Evolutionary conservation across 2,888 invertebrate species (phyloP).

Genomic region (Hoplodrina ambigua): DNA sequence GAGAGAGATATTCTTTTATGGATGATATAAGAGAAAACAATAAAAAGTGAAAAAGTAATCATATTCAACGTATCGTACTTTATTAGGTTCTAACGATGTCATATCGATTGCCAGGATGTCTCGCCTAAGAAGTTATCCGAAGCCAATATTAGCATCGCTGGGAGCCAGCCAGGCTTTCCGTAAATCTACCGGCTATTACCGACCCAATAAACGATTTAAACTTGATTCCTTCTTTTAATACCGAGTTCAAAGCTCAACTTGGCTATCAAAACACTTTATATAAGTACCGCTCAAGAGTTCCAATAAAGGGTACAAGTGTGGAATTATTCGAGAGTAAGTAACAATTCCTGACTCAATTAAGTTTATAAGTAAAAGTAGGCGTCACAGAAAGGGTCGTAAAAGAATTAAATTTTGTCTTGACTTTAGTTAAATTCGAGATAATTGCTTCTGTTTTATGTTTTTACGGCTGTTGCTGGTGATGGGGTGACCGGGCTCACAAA

Average conservation of each 20-base stretch:
- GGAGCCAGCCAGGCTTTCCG: slow-evolving; percentile 21
- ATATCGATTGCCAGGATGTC: slow-evolving; percentile 11
- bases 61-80: background rate
- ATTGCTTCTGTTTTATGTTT: slow-evolving; percentile 33
- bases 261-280: slow-evolving; percentile 54
- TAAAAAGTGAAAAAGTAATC: no score
- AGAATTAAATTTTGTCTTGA: slow-evolving; percentile 50
- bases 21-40: no score
- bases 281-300: slow-evolving; percentile 48
- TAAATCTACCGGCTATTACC: slow-evolving; percentile 37
- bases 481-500: background rate
- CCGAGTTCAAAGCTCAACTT: slow-evolving; percentile 42
- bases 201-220: slow-evolving; percentile 49
- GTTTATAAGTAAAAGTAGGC: slow-evolving; percentile 50
- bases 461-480: slow-evolving; percentile 14
- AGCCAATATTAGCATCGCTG: slow-evolving; percentile 40
- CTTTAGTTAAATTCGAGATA: slow-evolving; percentile 35
- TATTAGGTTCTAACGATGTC: background rate
- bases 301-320: slow-evolving; percentile 55
- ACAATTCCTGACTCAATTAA: slow-evolving; percentile 58
- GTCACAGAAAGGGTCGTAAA: slow-evolving; percentile 28
- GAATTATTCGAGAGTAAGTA: slow-evolving; percentile 53
- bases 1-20: no score
- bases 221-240: slow-evolving; percentile 56
- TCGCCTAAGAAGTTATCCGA: slow-evolving; percentile 29